Base-by-base conservation (phyloP, 2,797 vertebrate genomes). In the Furcifer pardalis region DNA sequence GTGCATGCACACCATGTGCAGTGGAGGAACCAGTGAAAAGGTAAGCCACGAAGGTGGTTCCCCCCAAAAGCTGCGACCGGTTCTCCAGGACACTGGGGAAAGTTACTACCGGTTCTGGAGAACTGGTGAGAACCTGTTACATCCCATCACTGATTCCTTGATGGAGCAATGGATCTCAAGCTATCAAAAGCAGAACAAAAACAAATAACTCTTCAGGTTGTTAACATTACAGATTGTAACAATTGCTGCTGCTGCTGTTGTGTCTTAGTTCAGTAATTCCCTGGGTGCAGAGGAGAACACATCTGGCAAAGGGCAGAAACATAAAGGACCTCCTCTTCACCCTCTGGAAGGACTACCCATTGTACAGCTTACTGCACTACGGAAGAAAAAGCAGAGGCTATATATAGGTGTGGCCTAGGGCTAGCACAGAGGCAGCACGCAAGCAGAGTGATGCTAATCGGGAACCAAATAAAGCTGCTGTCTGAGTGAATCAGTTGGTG, bases 391-490 rank as follows among this genome's bases (percentile, higher is more conserved):
- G 35, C 46, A 77, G 79, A 9, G 4, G 66, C 86, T 91, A 66
- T 60, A 40, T 44, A 66, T 60, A 89, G 80, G 19, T 46, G 88
- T 68, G 87, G 73, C 86, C 90, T 84, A 71, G 60, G 90, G 79
- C 42, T 0, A 1, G n/a, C 77, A 73, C 2, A 81, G 87, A 88
- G 72, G 69, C 85, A 21, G 27, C 81, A 83, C 37, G 1, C 82
- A 72, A 77, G 89, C 79, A 1, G 25, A 0, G n/a, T 0, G 7
- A 84, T 76, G 89, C 91, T 93, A 89, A 91, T 95, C 88, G 84
- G 91, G 90, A 94, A 91, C 78, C 87, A 86, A 91, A 89, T 44
- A 79, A 90, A 93, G 91, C 90, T 90, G 83, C 89, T 92, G 95
- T 91, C 92, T 90, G 81, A 73, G 13, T 93, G 92, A 93, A 89